Percentiles rank a stretch among this genome's conserved stretches.
Conservation (phyloP, 2,797 vertebrate species). For the Echeneis naucrates region DNA sequence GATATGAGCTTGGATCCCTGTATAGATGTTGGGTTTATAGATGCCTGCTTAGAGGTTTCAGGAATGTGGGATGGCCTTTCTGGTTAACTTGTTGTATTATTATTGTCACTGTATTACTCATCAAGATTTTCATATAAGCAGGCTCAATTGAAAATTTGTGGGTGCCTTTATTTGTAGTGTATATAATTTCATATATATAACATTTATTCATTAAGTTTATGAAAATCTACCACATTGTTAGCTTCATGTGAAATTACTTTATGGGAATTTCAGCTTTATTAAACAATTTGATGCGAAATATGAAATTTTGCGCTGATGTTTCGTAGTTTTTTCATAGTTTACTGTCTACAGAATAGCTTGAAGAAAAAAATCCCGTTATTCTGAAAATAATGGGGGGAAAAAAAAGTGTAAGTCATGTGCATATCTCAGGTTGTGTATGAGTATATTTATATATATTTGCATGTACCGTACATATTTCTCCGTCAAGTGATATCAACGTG, state of each 20-base stretch:
- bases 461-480: conserved; percentile 22
- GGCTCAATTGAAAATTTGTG: too few relatives aligned
- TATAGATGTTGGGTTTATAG: too few relatives aligned
- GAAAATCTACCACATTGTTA: neutral
- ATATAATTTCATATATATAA: too few relatives aligned
- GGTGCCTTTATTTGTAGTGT: too few relatives aligned
- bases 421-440: conserved; percentile 14
- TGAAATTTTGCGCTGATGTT: conserved; percentile 11
- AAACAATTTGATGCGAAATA: conserved; percentile 9
- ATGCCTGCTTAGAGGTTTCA: too few relatives aligned
- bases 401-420: neutral
- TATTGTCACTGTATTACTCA: too few relatives aligned
- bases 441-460: neutral
- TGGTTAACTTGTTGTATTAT: too few relatives aligned
- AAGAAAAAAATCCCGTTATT: conserved; percentile 1
- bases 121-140: too few relatives aligned
- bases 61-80: too few relatives aligned
- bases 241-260: neutral
- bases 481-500: conserved; percentile 17
- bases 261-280: neutral
- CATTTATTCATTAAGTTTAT: neutral
- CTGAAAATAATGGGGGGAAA: neutral
- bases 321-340: conserved; percentile 9
- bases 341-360: conserved; percentile 17
- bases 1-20: too few relatives aligned